Conservation (phyloP, 2,113 vertebrate genomes). For the Lamprologus lemairii region DNA sequence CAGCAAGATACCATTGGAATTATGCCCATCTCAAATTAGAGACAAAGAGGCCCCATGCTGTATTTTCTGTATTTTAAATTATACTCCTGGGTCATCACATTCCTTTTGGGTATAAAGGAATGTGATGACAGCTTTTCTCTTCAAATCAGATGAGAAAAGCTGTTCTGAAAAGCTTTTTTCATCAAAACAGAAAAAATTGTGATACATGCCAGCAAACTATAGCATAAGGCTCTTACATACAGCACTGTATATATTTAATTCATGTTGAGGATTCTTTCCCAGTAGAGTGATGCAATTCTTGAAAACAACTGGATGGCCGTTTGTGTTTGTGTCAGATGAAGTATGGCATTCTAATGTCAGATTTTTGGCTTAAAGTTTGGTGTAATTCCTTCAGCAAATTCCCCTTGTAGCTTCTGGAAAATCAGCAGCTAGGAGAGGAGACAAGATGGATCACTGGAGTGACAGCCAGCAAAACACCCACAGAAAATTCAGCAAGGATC, state of each 20-base stretch:
- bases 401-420: background rate
- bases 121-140: background rate
- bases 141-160: background rate
- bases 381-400: background rate
- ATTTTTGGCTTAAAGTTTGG: background rate
- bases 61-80: background rate
- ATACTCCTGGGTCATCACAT: background rate
- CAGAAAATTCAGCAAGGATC: background rate
- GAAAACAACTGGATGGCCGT: background rate
- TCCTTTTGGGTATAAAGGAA: background rate
- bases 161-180: background rate
- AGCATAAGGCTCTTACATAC: background rate
- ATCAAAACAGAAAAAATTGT: background rate
- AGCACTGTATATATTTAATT: accelerated
- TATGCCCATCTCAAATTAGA: background rate
- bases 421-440: conserved; percentile 18
- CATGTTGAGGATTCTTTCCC: background rate
- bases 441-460: conserved; percentile 9
- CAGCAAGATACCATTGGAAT: background rate
- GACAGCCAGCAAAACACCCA: conserved; percentile 26
- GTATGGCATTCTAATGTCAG: background rate
- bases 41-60: background rate
- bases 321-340: background rate
- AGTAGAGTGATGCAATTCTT: background rate
- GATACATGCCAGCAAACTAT: background rate